Percentiles rank a stretch among this genome's conserved stretches.
Evolutionary conservation across 2,888 invertebrate genomes (phyloP).

Genomic region (Dioctria rufipes): DNA sequence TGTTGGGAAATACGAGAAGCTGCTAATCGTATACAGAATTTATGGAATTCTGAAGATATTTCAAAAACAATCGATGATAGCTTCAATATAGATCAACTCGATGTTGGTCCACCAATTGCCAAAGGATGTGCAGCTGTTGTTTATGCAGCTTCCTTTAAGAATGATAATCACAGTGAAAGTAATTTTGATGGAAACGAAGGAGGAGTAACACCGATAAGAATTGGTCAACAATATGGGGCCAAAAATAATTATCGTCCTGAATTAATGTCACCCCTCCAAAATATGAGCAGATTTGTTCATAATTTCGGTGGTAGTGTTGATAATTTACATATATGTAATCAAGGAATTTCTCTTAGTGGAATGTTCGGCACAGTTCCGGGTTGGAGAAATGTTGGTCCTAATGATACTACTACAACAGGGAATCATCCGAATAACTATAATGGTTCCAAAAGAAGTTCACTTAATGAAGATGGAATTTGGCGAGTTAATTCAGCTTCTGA

Average conservation of each 20-base stretch:
- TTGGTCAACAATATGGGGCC: constrained; percentile 4
- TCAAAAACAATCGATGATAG: constrained; percentile 65
- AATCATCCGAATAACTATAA: not conserved
- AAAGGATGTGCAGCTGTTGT: constrained; percentile 89
- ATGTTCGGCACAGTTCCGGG: constrained; percentile 59
- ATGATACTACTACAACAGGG: not conserved
- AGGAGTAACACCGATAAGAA: constrained; percentile 50
- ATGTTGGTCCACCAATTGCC: constrained; percentile 80
- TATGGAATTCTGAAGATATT: constrained; percentile 67
- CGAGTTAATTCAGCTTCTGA: constrained; percentile 2
- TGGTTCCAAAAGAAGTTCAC: not conserved
- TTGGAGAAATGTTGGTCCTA: not conserved
- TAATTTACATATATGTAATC: constrained; percentile 66
- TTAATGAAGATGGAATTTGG: not conserved
- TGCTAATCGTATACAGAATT: constrained; percentile 67
- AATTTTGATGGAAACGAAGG: not conserved
- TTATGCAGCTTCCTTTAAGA: constrained; percentile 76
- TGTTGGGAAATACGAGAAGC: constrained; percentile 83
- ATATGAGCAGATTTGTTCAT: constrained; percentile 69
- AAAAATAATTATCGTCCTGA: constrained; percentile 59
- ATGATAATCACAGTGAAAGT: not conserved
- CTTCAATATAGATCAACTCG: constrained; percentile 75
- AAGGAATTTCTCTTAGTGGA: constrained; percentile 63
- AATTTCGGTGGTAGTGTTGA: constrained; percentile 70
- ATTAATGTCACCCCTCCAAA: constrained; percentile 69